Evolutionary conservation across 1,140 invertebrate genomes (phyloP).

Genomic region (Drosophila ananassae): DNA sequence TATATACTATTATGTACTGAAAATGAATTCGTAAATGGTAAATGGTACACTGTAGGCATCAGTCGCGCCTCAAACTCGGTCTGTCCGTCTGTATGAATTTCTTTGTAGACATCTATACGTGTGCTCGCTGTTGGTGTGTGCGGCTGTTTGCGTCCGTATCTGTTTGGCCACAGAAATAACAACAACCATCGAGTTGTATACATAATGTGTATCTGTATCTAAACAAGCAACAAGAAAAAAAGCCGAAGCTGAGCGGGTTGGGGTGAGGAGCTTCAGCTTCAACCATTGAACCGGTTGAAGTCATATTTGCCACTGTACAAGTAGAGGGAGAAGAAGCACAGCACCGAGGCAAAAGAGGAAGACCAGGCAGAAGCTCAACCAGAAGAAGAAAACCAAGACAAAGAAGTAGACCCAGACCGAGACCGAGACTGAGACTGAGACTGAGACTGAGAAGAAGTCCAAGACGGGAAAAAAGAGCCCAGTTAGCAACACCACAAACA

Average conservation of each 20-base stretch:
- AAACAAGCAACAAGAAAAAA: slow-evolving; percentile 51
- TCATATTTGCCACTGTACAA: slow-evolving; percentile 69
- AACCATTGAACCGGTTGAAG: slow-evolving; percentile 70
- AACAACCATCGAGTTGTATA: slow-evolving; percentile 57
- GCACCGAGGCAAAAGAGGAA: not conserved
- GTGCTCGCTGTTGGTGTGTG: not conserved
- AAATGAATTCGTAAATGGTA: slow-evolving; percentile 12
- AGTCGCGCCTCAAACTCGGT: slow-evolving; percentile 40
- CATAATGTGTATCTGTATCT: slow-evolving; percentile 76
- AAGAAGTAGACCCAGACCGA: slow-evolving; percentile 6
- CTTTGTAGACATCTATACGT: slow-evolving; percentile 13
- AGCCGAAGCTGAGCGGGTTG: slow-evolving; percentile 1
- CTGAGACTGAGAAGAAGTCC: not conserved
- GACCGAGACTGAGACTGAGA: too few species aligned
- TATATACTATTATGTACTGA: slow-evolving; percentile 7
- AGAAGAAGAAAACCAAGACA: not conserved
- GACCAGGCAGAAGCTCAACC: not conserved
- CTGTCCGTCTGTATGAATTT: slow-evolving; percentile 7
- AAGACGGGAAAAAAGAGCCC: slow-evolving; percentile 2
- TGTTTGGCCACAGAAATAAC: slow-evolving; percentile 46
- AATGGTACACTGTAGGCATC: slow-evolving; percentile 36
- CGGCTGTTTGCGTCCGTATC: slow-evolving; percentile 33
- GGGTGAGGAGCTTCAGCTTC: slow-evolving; percentile 23
- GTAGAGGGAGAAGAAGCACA: slow-evolving; percentile 9
- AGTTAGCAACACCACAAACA: slow-evolving; percentile 31